A percentile compares a stretch with the other conserved stretches of the same genome.
phyloP scores from a whole-genome alignment of 2,113 vertebrate species.

The Megaptera novaeangliae region DNA sequence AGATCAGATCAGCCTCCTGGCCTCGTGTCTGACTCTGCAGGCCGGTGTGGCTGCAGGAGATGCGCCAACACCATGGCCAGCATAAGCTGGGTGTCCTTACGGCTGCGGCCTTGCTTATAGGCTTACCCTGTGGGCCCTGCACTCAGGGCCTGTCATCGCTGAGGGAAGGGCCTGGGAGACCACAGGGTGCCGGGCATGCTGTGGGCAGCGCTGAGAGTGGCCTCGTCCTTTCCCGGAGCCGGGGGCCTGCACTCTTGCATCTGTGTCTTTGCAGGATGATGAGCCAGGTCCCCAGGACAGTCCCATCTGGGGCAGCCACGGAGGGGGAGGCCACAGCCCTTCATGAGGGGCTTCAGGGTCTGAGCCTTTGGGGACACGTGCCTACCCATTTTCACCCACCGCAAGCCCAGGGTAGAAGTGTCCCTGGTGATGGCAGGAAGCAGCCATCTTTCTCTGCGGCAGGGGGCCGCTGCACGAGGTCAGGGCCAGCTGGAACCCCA shows the following conservation, averaged over 20 bases:
- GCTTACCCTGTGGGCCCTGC: fast-evolving
- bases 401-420: not conserved
- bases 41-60: fast-evolving
- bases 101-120: not conserved
- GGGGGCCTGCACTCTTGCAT: not conserved
- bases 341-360: not conserved
- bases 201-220: not conserved
- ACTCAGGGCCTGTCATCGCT: fast-evolving
- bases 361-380: not conserved
- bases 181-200: fast-evolving
- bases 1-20: not conserved
- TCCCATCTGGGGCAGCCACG: too few species aligned
- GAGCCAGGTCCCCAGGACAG: not conserved
- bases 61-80: fast-evolving
- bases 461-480: not conserved
- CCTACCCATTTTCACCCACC: not conserved
- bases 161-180: not conserved
- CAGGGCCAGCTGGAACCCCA: not conserved
- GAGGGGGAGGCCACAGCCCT: not conserved
- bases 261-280: not conserved
- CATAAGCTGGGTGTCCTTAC: fast-evolving
- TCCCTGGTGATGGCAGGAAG: not conserved
- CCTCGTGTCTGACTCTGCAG: not conserved
- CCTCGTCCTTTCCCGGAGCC: not conserved
- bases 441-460: not conserved